Base-by-base conservation (phyloP, 1,140 invertebrate genomes). In the Hestina assimilis region DNA sequence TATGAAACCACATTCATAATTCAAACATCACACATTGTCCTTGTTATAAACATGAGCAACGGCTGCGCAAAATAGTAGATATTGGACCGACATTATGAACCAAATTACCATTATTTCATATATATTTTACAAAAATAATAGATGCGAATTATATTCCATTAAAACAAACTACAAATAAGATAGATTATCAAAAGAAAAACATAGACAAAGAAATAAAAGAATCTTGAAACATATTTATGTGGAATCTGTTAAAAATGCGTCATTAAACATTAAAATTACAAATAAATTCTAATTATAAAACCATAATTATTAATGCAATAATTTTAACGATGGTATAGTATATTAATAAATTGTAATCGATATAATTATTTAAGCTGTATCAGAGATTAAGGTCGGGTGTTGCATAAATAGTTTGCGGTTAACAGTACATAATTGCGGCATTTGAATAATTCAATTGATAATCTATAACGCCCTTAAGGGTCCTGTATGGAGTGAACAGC, bases 381-480 rank as follows among this genome's bases (percentile, higher is more conserved):
- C 40, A 31, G n/a, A 50, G 38, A 48, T 46, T 48, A 57, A 57
- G 33, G 45, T 19, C 29, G 19, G 21, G 11, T 17, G 17, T 4
- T 17, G 12, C 45, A 46, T 55, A 52, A 61, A 52, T 55, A 26
- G 40, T 57, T 52, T 26, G 23, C 42, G 54, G 46, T 48, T 60
- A 64, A 64, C 62, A 59, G 62, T 64, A 64, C 47, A 59, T 57
- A 17, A 55, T 47, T 38, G 48, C 40, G 21, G 31, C 50, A 54
- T 68, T 68, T 68, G 62, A 68, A 68, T 68, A 56, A 68, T 68
- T 64, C 66, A 68, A 61, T 46, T 42, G 35, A 66, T 55, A 59
- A 59, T 57, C 48, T 33, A 31, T n/a, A 24, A 31, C 41, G 59
- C 53, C 52, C 61, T 55, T 67, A 60, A 63, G 61, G 63, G 43